Evolutionary conservation across 37 sponge, comb jelly and placozoan species (phyloP), one percentile per base, ranked within the genome.

Genomic region (Halichondria panicea): DNA sequence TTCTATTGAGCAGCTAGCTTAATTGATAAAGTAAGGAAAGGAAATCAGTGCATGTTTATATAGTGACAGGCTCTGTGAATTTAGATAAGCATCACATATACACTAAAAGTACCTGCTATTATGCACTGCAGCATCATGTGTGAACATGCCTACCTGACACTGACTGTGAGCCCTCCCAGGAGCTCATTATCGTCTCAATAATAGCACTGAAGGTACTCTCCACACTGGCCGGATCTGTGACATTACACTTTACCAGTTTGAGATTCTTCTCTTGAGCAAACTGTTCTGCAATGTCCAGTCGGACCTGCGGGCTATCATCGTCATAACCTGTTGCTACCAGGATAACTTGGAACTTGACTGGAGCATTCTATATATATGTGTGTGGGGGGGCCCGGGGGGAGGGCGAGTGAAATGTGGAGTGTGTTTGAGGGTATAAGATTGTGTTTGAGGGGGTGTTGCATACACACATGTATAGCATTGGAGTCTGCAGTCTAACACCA

Each of bases 231-330:
- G 24, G 35, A 11, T 57, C 39, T 3, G 43, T 38, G 0, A 72
- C 33, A 43, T 85, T 44, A 42, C 80, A 78, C 35, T 52, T 60
- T 12, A 78, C 34, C 13, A 85, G 34, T 39, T 52, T 64, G 48
- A 85, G 64, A 50, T 64, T 24, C 65, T 85, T 78, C 60, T 85
- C 86, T 41, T 34, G 50, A 1, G 86, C 79, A 78, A 85, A 85
- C 35, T 64, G 48, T 55, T 72, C 55, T 3, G 74, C 79, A 43
- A 79, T 72, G 13, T 78, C 86, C 44, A 78, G 54, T 43, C 65
- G 64, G n/a, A 66, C 59, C 4, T 30, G 43, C 22, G 66, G 19
- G 0, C 2, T 39, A 12, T 25, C 31, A 22, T 75, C 85, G 11
- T 45, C 63, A 32, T 67, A 37, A 4, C 28, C 55, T 5, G 50